Evolutionary conservation across 2,888 invertebrate genomes (phyloP).

Genomic region (Entomobrya proxima): DNA sequence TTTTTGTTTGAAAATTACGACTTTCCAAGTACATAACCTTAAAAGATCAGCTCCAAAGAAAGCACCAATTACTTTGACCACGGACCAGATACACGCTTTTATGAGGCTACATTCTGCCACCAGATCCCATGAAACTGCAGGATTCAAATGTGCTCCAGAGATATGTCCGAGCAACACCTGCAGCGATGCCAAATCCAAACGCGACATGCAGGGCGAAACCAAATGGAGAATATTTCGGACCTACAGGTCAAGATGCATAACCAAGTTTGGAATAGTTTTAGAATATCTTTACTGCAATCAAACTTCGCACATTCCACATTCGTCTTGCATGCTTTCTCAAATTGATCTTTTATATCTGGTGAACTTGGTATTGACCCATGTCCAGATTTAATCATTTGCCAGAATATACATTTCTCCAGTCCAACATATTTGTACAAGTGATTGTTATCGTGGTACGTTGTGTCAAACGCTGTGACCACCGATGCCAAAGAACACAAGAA

Average conservation of each 20-base stretch:
- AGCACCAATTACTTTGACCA: slow-evolving; percentile 89
- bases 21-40: neutral
- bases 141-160: slow-evolving; percentile 83
- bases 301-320: too few species aligned
- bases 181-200: neutral
- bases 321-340: too few species aligned
- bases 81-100: slow-evolving; percentile 86
- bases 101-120: slow-evolving; percentile 85
- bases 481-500: slow-evolving; percentile 91
- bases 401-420: too few species aligned
- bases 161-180: slow-evolving; percentile 77
- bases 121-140: slow-evolving; percentile 91
- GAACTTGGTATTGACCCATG: too few species aligned
- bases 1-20: too few species aligned
- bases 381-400: too few species aligned
- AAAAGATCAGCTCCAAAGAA: slow-evolving; percentile 82
- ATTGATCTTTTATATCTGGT: too few species aligned
- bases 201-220: too few species aligned
- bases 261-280: too few species aligned
- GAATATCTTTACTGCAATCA: too few species aligned
- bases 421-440: neutral
- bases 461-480: slow-evolving; percentile 79
- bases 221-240: too few species aligned
- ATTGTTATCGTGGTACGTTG: slow-evolving; percentile 78
- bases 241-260: too few species aligned